Base-by-base conservation (phyloP, 2,888 invertebrate genomes). In the Mythimna lalbum region DNA sequence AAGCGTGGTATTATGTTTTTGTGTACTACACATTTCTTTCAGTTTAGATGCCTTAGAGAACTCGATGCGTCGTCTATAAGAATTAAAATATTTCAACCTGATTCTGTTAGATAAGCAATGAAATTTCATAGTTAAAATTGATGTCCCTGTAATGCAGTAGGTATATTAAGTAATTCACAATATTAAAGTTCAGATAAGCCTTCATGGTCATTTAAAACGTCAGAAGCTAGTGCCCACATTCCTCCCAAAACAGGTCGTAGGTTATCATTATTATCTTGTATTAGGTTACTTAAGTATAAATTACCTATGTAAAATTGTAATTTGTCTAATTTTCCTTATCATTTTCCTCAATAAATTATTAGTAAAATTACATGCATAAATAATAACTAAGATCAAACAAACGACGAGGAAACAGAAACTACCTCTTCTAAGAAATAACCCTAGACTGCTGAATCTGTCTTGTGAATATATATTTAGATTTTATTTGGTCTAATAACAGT, bases 381-480 rank as follows among this genome's bases (percentile, higher is more conserved):
- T 7, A 49, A 61, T 49, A 17, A 49, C n/a, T 19, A 52, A 73
- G 65, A 23, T n/a, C 12, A 64, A 43, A 64, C 7, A 9, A 64
- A 64, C n/a, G 47, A 74, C 50, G 33, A 33, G 56, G 55, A 50
- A 64, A 47, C 12, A 31, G 33, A 53, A 53, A 33, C 14, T 47
- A 64, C 31, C 19, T 63, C n/a, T 12, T 31, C 31, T 49, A 19
- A 39, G 1, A 5, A 0, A 7, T 65, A 72, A 72, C 75, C 56
- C 75, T 72, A 43, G 49, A 74, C 12, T 36, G 27, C 68, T 21
- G 10, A 56, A 47, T n/a, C 7, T 47, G 10, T 53, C 3, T 65
- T 50, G 3, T n/a, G 49, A n/a, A 21, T n/a, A n/a, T 49, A 9
- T 6, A 17, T 43, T 43, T 17, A 1, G 2, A 36, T 10, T 12